Evolutionary conservation across 2,113 vertebrate species (phyloP), one percentile per base, ranked within the genome.

Genomic region (Dendropsophus ebraccatus): DNA sequence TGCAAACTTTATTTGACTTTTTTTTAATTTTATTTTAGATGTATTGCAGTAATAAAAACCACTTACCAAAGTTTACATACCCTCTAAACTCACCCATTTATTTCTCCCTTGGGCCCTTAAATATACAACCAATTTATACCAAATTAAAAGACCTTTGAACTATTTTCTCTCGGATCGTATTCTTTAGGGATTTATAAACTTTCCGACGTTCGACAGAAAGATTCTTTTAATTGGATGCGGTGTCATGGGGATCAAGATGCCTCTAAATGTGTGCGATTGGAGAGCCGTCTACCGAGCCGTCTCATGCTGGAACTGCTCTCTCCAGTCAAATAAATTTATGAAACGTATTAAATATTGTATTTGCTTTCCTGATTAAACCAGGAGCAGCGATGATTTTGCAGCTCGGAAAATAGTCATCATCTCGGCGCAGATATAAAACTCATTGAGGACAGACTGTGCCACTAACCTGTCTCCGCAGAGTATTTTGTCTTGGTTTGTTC

Each of bases 381-480:
- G 67, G 30, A 37, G 69, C 30, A 28, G 30, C 30, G 50, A 76
- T 50, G 73, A 76, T 76, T 76, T 30, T 76, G 73, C 73, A 30
- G 73, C 73, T 41, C 17, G 73, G 73, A 49, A 76, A 76, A 76
- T 50, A 50, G 45, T 76, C 45, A 50, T 76, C 73, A 45, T 47
- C 41, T 50, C 45, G 30, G 45, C 0, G 0, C 16, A 17, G 62
- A 73, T 83, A 87, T 87, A 78, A 54, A 74, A 0, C 13, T 56
- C 86, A 75, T 47, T 4, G 72, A 75, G 72, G 73, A 76, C 73
- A 50, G 73, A 76, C 73, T 52, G 73, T 50, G 35, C 81, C 89
- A 56, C 19, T 30, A 54, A 87, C 90, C 72, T 62, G 85, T 49
- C 32, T 90, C 87, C 4, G 1, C 87, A 76, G 9, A 19, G 80